Conservation (phyloP, 37 sponge, comb jelly and placozoan species). For the Amphimedon queenslandica region DNA sequence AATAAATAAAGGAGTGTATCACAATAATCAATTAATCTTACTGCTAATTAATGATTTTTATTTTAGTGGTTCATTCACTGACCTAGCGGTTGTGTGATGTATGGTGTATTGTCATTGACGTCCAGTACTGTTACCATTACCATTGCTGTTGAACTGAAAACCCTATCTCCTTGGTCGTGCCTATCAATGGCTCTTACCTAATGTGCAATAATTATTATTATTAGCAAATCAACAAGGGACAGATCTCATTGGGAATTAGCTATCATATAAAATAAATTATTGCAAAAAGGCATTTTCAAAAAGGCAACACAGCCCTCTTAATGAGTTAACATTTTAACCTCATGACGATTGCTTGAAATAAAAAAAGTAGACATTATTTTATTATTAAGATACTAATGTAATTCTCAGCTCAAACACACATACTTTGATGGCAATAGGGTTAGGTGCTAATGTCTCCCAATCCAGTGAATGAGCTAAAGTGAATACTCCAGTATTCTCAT, state of each 20-base stretch:
- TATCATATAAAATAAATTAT: too few species aligned
- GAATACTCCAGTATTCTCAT: slow-evolving; percentile 20
- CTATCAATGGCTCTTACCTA: slow-evolving; percentile 4
- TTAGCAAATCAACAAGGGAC: too few species aligned
- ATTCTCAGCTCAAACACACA: background rate
- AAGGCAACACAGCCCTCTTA: too few species aligned
- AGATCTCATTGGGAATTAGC: too few species aligned
- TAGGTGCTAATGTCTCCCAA: slow-evolving; percentile 18
- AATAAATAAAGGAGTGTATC: too few species aligned
- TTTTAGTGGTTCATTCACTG: background rate
- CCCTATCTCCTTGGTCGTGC: background rate
- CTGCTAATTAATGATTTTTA: too few species aligned
- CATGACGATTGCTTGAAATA: too few species aligned
- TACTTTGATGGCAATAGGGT: background rate
- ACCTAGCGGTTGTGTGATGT: background rate
- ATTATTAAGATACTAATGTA: background rate
- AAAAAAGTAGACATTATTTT: background rate
- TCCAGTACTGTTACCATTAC: slow-evolving; percentile 13
- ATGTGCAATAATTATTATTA: background rate
- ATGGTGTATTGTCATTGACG: slow-evolving; percentile 33
- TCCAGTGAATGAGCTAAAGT: slow-evolving; percentile 18
- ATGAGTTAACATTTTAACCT: too few species aligned
- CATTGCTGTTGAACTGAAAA: background rate
- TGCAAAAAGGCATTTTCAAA: too few species aligned
- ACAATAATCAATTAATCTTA: too few species aligned